A percentile compares a stretch with the other conserved stretches of the same genome.
phyloP scores from a whole-genome alignment of 2,797 vertebrate genomes.

The Acanthiza pusilla region DNA sequence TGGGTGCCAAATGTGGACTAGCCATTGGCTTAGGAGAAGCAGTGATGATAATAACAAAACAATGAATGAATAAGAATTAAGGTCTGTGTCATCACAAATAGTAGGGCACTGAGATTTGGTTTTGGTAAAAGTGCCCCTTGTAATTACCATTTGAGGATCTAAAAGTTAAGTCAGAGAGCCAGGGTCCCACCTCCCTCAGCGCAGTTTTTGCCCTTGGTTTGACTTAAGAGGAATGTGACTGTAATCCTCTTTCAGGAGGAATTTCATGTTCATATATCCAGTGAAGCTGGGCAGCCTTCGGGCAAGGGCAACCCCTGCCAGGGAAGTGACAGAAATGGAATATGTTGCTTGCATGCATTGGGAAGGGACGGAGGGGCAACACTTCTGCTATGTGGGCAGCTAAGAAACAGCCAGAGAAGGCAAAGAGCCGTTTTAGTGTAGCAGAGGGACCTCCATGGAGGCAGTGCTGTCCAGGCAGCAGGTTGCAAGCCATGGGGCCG shows the following conservation, averaged over 20 bases:
- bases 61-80: neutral
- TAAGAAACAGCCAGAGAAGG: neutral
- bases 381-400: neutral
- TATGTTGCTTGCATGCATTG: neutral
- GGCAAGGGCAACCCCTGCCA: neutral
- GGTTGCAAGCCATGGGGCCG: neutral
- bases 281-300: rapidly evolving
- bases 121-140: neutral
- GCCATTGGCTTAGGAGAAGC: neutral
- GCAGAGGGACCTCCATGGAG: neutral
- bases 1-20: neutral
- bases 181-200: neutral
- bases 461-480: neutral
- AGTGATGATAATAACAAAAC: neutral
- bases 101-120: neutral
- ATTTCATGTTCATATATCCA: neutral
- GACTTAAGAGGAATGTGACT: neutral
- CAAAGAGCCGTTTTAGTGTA: neutral
- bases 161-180: neutral
- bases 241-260: neutral
- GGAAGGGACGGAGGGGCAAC: neutral
- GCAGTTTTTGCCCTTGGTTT: neutral
- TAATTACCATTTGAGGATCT: neutral
- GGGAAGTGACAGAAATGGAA: neutral
- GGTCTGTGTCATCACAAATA: neutral